phyloP scores from a whole-genome alignment of 2,888 invertebrate species.

The Sthenelais limicola region DNA sequence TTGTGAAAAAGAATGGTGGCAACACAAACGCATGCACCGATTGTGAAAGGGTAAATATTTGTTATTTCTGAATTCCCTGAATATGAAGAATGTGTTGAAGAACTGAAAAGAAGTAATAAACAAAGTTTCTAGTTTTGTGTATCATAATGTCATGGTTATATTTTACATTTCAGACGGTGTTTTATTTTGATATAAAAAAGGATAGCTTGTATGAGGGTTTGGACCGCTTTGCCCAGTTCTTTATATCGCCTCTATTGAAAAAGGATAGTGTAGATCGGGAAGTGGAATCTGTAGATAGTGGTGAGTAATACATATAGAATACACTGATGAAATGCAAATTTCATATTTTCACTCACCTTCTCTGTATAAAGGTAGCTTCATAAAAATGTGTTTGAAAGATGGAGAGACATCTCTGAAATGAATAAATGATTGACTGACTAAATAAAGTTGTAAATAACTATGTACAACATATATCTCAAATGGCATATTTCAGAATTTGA shows the following conservation, averaged over 20 bases:
- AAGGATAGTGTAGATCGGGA: constrained; percentile 89
- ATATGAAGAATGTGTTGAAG: background rate
- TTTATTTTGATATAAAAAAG: constrained; percentile 90
- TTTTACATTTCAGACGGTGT: constrained; percentile 77
- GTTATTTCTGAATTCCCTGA: background rate
- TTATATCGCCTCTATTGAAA: constrained; percentile 88
- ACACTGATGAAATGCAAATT: no score
- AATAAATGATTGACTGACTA: no score
- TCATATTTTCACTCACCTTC: no score
- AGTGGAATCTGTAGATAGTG: constrained; percentile 89
- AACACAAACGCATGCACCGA: constrained; percentile 90
- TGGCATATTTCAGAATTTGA: constrained; percentile 87
- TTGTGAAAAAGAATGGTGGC: constrained; percentile 83
- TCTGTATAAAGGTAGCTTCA: no score
- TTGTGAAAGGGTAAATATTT: constrained; percentile 79
- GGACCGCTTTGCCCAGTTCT: constrained; percentile 91
- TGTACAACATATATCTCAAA: no score
- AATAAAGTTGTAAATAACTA: no score
- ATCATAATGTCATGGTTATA: background rate
- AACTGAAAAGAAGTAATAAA: background rate
- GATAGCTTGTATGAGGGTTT: constrained; percentile 83
- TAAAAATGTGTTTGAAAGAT: no score
- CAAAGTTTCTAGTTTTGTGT: background rate
- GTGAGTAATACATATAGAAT: no score
- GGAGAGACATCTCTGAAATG: no score